These are phyloP conservation scores for Patella depressa DNA, from an alignment of 2,888 invertebrate genomes.

Conservation along the genomic window DNA sequence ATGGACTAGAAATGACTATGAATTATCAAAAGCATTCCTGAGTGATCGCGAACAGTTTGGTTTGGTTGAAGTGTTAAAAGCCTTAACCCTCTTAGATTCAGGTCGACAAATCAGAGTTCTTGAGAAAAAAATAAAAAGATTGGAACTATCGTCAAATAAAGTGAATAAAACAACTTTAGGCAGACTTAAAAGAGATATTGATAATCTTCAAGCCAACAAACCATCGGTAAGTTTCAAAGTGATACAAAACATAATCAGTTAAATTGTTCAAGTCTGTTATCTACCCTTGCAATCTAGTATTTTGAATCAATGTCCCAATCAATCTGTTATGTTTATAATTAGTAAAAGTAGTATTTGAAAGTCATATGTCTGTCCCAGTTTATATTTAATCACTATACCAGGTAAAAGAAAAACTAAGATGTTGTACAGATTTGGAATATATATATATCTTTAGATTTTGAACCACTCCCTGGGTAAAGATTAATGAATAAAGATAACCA, in stretches of 20 bases:
- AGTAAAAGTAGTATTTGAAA: too few species aligned
- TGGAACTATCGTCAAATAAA: slow-evolving; percentile 59
- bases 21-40: slow-evolving; percentile 62
- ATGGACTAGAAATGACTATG: slow-evolving; percentile 65
- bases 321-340: too few species aligned
- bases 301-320: too few species aligned
- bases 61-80: slow-evolving; percentile 65
- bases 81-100: slow-evolving; percentile 62
- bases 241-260: neutral
- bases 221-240: slow-evolving; percentile 52
- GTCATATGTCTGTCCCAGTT: too few species aligned
- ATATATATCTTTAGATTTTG: too few species aligned
- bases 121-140: slow-evolving; percentile 64
- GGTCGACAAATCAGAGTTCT: slow-evolving; percentile 57
- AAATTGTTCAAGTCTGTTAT: too few species aligned
- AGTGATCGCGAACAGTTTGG: slow-evolving; percentile 55
- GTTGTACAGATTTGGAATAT: too few species aligned
- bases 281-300: too few species aligned
- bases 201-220: slow-evolving; percentile 61
- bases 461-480: too few species aligned
- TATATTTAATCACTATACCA: too few species aligned
- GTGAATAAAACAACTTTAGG: slow-evolving; percentile 59
- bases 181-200: slow-evolving; percentile 64
- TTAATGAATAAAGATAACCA: too few species aligned
- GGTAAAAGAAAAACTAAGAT: too few species aligned